Percentiles rank a stretch among this genome's conserved stretches.
Conservation (phyloP, 2,113 vertebrate genomes). For the Stegostoma tigrinum region DNA sequence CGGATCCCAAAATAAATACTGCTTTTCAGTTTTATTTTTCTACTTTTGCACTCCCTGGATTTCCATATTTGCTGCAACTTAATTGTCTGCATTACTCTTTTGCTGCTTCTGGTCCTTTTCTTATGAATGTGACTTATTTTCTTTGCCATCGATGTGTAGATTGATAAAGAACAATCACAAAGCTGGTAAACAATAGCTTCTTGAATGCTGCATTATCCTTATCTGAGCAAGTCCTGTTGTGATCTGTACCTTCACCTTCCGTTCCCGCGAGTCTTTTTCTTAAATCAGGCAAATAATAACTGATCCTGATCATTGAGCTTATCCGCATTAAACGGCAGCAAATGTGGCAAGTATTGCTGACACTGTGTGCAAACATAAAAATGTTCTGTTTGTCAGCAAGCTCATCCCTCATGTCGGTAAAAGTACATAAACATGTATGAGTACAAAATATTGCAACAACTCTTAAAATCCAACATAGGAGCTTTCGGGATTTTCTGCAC, state of each 20-base stretch:
- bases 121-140: not conserved
- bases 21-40: not conserved
- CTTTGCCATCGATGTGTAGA: not conserved
- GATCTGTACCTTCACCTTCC: not conserved
- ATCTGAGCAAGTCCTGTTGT: not conserved
- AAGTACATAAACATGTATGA: not conserved
- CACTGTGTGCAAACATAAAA: conserved; percentile 12
- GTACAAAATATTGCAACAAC: conserved; percentile 3
- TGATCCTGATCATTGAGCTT: conserved; percentile 21
- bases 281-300: conserved; percentile 13
- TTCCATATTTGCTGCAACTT: not conserved
- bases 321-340: not conserved
- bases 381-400: conserved; percentile 19
- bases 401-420: not conserved
- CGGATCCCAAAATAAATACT: no score
- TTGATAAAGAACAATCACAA: not conserved
- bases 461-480: conserved; percentile 7
- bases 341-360: not conserved
- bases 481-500: not conserved
- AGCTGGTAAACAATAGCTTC: not conserved
- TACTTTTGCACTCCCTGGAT: not conserved
- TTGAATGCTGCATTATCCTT: not conserved
- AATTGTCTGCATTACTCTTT: not conserved
- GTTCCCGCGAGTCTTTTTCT: not conserved
- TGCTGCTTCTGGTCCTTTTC: not conserved